Percentiles rank a stretch among this genome's conserved stretches.
Evolutionary conservation across 2,888 invertebrate genomes (phyloP).

Genomic region (Willowsia nigromaculata): DNA sequence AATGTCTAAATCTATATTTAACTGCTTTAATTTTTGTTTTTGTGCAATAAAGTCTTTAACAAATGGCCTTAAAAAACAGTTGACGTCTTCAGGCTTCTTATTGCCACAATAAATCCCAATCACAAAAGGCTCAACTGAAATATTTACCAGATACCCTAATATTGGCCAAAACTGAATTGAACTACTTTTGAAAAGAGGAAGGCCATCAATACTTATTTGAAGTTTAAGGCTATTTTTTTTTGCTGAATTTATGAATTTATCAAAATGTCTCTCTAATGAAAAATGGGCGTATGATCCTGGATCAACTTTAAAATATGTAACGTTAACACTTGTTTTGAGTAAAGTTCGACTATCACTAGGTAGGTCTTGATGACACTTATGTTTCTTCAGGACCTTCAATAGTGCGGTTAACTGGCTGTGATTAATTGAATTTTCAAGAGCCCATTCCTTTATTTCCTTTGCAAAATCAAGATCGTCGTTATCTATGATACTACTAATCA

Average conservation of each 20-base stretch:
- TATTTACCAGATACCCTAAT: not conserved
- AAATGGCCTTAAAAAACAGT: not conserved
- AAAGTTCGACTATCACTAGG: constrained; percentile 2
- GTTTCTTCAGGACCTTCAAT: not conserved
- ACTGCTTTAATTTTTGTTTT: not conserved
- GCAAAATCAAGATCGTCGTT: not conserved
- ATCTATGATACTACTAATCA: too few relatives aligned
- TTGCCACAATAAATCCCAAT: constrained; percentile 23
- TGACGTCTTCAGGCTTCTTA: not conserved
- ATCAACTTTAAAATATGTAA: too few relatives aligned
- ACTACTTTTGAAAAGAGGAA: constrained; percentile 41
- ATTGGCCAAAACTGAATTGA: constrained; percentile 39
- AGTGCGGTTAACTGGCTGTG: not conserved
- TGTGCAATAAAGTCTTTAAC: not conserved
- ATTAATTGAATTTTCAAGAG: not conserved
- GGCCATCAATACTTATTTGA: constrained; percentile 49
- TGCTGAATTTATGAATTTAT: not conserved
- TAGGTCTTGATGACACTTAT: not conserved
- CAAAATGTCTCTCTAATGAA: not conserved
- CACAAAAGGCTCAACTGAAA: not conserved
- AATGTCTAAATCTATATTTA: not conserved
- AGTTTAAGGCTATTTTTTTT: not conserved
- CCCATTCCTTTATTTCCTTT: not conserved
- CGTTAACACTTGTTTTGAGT: too few relatives aligned
- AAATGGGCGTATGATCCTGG: constrained; percentile 1